Evolutionary conservation across 2,888 invertebrate species (phyloP).

Genomic region (Cremastobaeus sp.): DNA sequence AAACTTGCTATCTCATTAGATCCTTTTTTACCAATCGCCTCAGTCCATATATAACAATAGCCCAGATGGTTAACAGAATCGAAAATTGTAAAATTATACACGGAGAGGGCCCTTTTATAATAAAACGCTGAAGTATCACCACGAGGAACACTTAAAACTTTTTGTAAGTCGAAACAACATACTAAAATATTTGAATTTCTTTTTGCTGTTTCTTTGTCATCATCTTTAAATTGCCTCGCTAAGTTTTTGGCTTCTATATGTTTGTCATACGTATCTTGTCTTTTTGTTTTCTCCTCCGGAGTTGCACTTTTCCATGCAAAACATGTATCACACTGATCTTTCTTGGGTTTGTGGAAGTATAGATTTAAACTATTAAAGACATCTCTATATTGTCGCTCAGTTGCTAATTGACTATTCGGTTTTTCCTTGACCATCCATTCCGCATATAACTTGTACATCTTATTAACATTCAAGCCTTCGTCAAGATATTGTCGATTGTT

Average conservation of each 20-base stretch:
- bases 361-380: conserved; percentile 20
- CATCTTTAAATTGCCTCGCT: conserved; percentile 64
- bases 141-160: conserved; percentile 33
- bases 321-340: conserved; percentile 70
- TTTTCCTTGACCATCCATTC: conserved; percentile 23
- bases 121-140: conserved; percentile 43
- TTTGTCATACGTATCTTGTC: conserved; percentile 61
- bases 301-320: conserved; percentile 65
- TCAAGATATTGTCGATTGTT: conserved; percentile 24
- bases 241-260: conserved; percentile 63
- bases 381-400: conserved; percentile 28
- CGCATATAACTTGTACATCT: conserved; percentile 25
- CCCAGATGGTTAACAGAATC: conserved; percentile 51
- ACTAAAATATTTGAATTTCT: conserved; percentile 24
- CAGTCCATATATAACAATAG: conserved; percentile 66
- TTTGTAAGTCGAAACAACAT: conserved; percentile 31
- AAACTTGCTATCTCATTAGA: conserved; percentile 62
- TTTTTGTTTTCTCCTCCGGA: conserved; percentile 62
- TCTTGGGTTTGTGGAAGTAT: conserved; percentile 50
- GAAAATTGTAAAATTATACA: conserved; percentile 62
- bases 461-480: conserved; percentile 20
- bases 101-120: conserved; percentile 50
- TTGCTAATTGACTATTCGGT: conserved; percentile 8
- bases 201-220: conserved; percentile 56
- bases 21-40: no score